Conservation (phyloP, 2,797 vertebrate genomes). For the Bovichtus diacanthus region DNA sequence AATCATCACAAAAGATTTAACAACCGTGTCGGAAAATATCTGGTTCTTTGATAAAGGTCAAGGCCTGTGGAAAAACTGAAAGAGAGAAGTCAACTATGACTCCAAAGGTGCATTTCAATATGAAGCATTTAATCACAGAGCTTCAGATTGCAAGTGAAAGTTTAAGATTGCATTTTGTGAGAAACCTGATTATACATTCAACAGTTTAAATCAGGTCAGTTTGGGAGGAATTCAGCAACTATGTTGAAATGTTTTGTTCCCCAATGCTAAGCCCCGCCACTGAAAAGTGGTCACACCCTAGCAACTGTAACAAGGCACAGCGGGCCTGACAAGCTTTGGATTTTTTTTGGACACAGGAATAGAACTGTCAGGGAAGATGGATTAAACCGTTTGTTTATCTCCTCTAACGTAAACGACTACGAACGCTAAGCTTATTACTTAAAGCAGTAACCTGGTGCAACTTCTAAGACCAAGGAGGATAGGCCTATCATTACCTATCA, state of each 20-base stretch:
- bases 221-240: neutral
- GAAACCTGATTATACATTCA: neutral
- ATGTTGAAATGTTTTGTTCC: neutral
- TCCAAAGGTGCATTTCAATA: neutral
- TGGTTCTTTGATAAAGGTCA: neutral
- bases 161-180: neutral
- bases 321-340: neutral
- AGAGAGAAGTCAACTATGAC: neutral
- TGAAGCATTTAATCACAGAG: neutral
- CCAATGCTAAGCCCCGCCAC: neutral
- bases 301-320: neutral
- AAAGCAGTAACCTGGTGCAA: neutral
- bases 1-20: neutral
- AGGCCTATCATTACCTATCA: neutral
- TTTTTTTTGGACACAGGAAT: neutral
- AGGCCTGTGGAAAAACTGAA: neutral
- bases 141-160: neutral
- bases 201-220: neutral
- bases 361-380: neutral
- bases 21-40: neutral
- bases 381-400: neutral
- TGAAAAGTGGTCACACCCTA: neutral
- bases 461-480: neutral
- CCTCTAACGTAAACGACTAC: accelerated
- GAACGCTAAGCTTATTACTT: neutral